Evolutionary conservation across 2,888 invertebrate species (phyloP), one percentile per base, ranked within the genome.

Genomic region (Allophyes oxyacanthae): DNA sequence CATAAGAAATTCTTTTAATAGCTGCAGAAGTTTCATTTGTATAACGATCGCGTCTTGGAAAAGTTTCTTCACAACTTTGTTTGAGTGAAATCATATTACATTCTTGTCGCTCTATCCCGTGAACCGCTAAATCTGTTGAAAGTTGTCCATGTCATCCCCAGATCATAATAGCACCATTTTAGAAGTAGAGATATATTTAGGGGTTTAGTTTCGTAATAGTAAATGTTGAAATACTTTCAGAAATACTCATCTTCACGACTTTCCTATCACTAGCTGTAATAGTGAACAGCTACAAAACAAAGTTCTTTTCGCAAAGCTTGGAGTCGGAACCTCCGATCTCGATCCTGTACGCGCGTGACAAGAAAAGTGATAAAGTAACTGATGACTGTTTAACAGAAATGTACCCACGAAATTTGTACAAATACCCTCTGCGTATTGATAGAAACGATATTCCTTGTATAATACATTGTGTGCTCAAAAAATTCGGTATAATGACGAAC

Each of bases 401-500:
- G 93, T 94, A 92, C 56, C 93, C 93, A 8, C 75, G 88, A 20
- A 91, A 89, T 53, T 72, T 92, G 2, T 93, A 94, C 72, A 91
- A 88, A 55, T 92, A 92, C 41, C 93, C 92, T 0, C 64, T 92
- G 3, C 83, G 79, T 9, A 89, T 94, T 30, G 92, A 92, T 59
- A 81, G 88, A 36, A 92, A 91, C 46, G 93, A 94, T 4, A 84
- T 94, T 1, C 93, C 93, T 0, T 94, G 93, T 64, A 90, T 94
- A 43, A 89, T 94, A 54, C 93, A 93, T 58, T 94, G 93, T 64
- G 92, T 94, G 37, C 77, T 94, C 50, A 92, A 89, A 77, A 93
- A 92, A 59, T 94, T 94, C 61, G 93, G 91, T 9, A 94, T 94
- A 25, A 94, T 94, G 92, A 79, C 88, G 8, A 92, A 90, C 41